These are phyloP conservation scores for Ageneiosus marmoratus DNA, from an alignment of 2,113 vertebrate species.

Conservation along the genomic window DNA sequence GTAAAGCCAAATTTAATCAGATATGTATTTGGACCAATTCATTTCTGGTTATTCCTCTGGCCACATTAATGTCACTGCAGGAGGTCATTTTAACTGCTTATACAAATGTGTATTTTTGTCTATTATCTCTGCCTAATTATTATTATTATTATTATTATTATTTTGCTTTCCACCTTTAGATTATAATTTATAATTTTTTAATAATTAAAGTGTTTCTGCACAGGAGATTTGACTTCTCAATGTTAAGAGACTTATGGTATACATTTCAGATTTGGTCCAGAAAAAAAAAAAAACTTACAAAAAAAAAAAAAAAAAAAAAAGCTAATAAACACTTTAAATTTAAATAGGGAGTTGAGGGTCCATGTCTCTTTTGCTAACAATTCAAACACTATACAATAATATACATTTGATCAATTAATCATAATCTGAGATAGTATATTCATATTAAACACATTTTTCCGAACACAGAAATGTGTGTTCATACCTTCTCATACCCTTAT, in stretches of 20 bases:
- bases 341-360: background rate
- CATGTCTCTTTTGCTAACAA: background rate
- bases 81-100: background rate
- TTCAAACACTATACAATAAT: background rate
- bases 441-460: background rate
- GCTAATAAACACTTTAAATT: background rate
- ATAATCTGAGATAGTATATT: background rate
- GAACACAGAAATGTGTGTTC: background rate
- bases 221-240: background rate
- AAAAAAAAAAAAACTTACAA: background rate
- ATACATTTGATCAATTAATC: background rate
- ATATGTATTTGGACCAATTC: background rate
- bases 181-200: background rate
- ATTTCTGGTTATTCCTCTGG: background rate
- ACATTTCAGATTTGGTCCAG: background rate
- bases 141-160: background rate
- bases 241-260: background rate
- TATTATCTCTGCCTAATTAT: background rate
- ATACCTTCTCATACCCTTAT: background rate
- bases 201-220: background rate
- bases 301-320: background rate
- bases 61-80: background rate
- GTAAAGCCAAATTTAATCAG: background rate
- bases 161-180: background rate
- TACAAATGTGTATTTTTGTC: background rate